These are phyloP conservation scores for Xiphydria camelus DNA, from an alignment of 2,888 invertebrate species.

Conservation along the genomic window DNA sequence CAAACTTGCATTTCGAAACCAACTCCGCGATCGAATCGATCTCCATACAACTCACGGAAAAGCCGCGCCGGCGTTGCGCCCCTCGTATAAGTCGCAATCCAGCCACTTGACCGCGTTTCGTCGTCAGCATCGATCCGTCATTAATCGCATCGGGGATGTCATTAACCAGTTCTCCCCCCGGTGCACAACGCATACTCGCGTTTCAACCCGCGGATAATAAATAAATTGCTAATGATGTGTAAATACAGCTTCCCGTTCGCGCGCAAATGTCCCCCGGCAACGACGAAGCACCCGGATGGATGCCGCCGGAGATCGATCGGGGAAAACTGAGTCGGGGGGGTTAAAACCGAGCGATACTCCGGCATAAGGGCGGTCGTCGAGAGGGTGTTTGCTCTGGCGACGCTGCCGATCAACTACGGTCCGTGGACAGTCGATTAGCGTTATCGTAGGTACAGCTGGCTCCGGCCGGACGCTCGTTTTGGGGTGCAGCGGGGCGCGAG, in stretches of 20 bases:
- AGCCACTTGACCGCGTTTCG: background rate
- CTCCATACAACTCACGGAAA: no score
- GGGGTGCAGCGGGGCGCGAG: conserved; percentile 8
- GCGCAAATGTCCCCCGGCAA: no score
- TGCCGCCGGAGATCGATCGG: no score
- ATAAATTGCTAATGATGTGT: conserved; percentile 24
- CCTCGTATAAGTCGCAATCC: no score
- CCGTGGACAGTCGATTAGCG: conserved; percentile 20
- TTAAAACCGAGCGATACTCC: no score
- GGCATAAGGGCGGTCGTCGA: background rate
- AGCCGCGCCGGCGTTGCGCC: no score
- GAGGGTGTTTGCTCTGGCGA: background rate
- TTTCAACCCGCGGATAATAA: conserved; percentile 21
- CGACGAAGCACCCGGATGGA: background rate
- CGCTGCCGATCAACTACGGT: conserved; percentile 6
- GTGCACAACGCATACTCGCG: no score
- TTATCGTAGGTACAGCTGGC: conserved; percentile 14
- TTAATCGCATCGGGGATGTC: background rate
- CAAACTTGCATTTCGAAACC: no score
- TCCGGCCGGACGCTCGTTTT: conserved; percentile 7
- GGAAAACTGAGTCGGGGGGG: no score
- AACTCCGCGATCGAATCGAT: no score
- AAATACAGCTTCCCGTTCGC: no score
- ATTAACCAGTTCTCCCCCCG: no score
- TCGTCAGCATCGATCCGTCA: background rate